phyloP scores from a whole-genome alignment of 92 coral and sea anemone species.

The Galaxea fascicularis region DNA sequence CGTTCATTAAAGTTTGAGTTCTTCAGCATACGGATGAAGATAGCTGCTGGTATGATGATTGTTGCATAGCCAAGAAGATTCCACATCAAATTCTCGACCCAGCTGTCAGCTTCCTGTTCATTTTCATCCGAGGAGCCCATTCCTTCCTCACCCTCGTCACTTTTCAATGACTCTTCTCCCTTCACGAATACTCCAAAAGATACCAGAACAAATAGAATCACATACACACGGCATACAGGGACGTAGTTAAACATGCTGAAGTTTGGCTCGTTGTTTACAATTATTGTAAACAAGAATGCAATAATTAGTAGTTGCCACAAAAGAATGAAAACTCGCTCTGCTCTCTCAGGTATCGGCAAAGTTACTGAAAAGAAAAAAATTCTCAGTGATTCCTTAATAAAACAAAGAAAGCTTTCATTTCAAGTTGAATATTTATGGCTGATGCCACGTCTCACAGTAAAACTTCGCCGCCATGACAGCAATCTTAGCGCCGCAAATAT shows the following conservation, averaged over 20 bases:
- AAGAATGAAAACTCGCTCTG: neutral
- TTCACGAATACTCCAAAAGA: slow-evolving; percentile 3
- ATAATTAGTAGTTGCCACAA: neutral
- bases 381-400: neutral
- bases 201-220: slow-evolving; percentile 11
- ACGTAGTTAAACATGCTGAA: slow-evolving; percentile 13
- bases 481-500: slow-evolving; percentile 15
- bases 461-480: slow-evolving; percentile 35
- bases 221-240: neutral
- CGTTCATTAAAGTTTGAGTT: slow-evolving; percentile 90
- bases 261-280: neutral
- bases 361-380: no score
- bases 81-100: slow-evolving; percentile 86
- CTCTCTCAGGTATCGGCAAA: neutral
- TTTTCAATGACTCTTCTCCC: slow-evolving; percentile 18
- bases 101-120: slow-evolving; percentile 35
- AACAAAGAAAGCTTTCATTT: neutral
- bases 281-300: neutral
- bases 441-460: slow-evolving; percentile 41
- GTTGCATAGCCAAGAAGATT: slow-evolving; percentile 96
- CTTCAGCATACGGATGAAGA: slow-evolving; percentile 86
- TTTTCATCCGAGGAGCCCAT: neutral
- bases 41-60: slow-evolving; percentile 79
- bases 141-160: neutral
- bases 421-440: slow-evolving; percentile 31